Evolutionary conservation across 2,113 vertebrate species (phyloP).

Genomic region (Psittacula cyanocephala): DNA sequence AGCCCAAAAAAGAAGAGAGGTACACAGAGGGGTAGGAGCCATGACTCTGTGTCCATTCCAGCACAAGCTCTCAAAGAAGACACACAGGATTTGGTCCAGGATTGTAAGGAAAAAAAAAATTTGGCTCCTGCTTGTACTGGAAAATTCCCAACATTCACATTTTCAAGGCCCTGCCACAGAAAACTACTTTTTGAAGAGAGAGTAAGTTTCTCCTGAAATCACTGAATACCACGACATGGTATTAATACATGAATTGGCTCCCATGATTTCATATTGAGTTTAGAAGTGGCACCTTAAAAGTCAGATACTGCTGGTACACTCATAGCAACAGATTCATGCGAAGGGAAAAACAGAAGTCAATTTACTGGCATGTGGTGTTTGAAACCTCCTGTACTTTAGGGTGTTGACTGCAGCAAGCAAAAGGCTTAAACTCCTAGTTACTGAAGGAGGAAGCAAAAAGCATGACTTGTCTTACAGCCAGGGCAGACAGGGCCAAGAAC

Average conservation of each 20-base stretch:
- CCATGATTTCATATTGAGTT: background rate
- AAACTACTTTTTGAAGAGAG: background rate
- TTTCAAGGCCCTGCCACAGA: background rate
- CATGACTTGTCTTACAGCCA: background rate
- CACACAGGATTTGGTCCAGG: background rate
- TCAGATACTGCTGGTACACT: background rate
- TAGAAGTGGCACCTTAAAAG: background rate
- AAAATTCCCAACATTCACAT: background rate
- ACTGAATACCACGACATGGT: background rate
- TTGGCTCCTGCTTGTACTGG: background rate
- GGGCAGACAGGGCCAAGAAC: background rate
- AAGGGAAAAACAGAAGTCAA: background rate
- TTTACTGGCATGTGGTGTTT: background rate
- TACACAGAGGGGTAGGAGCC: background rate
- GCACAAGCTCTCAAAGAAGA: background rate
- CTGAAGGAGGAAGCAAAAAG: background rate
- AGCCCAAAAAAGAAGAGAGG: background rate
- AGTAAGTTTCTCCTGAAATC: background rate
- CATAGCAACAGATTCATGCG: background rate
- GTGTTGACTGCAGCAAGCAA: background rate
- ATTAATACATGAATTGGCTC: background rate
- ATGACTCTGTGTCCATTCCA: background rate
- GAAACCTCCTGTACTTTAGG: background rate
- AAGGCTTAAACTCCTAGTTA: background rate
- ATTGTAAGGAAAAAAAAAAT: background rate